A percentile compares a stretch with the other conserved stretches of the same genome.
Conservation (phyloP, 2,888 invertebrate genomes). For the Dasysyrphus tricinctus region DNA sequence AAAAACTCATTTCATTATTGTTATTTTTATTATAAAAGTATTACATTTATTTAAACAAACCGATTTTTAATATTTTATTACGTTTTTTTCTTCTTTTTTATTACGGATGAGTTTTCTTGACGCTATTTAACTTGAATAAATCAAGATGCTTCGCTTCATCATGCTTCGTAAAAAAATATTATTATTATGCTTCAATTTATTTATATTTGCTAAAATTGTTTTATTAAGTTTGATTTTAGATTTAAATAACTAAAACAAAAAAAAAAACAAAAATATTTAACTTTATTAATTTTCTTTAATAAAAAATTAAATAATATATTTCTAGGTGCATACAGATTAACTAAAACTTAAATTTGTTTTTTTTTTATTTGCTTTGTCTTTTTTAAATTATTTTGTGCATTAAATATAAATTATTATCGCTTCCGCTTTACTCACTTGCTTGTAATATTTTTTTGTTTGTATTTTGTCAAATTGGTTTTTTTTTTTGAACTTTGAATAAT, state of each 20-base stretch:
- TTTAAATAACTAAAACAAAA: background rate
- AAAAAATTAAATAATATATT: slow-evolving; percentile 10
- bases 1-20: slow-evolving; percentile 12
- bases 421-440: slow-evolving; percentile 36
- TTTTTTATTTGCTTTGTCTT: background rate
- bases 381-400: slow-evolving; percentile 42
- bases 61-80: slow-evolving; percentile 58
- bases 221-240: slow-evolving; percentile 39
- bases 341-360: slow-evolving; percentile 34
- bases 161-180: slow-evolving; percentile 63
- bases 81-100: slow-evolving; percentile 67
- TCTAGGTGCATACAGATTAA: background rate
- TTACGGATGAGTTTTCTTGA: slow-evolving; percentile 72
- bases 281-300: slow-evolving; percentile 32
- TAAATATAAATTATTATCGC: slow-evolving; percentile 43
- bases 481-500: slow-evolving; percentile 54
- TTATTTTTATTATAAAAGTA: background rate
- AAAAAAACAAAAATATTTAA: slow-evolving; percentile 14
- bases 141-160: slow-evolving; percentile 67
- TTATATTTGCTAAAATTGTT: slow-evolving; percentile 64
- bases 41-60: slow-evolving; percentile 12
- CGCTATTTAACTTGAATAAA: slow-evolving; percentile 55
- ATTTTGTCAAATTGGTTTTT: slow-evolving; percentile 40
- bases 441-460: slow-evolving; percentile 40
- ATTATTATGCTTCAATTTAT: slow-evolving; percentile 76